Evolutionary conservation across 2,113 vertebrate species (phyloP), one percentile per base, ranked within the genome.

Genomic region (Vombatus ursinus): DNA sequence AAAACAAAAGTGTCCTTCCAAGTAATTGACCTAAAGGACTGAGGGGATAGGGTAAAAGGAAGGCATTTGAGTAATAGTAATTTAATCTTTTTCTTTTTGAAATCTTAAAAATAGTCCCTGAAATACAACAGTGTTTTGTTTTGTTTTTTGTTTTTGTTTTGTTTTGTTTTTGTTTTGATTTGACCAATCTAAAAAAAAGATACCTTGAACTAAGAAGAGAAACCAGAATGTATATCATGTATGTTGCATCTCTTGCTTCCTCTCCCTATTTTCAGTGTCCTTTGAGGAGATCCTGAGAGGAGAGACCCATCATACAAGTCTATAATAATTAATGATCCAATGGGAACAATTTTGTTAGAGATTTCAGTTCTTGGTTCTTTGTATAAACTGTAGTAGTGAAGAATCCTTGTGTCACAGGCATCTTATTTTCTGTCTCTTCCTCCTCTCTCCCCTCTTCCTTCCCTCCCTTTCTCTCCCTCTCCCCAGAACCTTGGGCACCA

Each of bases 181-280:
- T 96, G 91, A 23, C 31, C n/a, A 90, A 23, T 91, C 24, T 92
- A 89, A 68, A 97, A 92, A 23, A 22, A 6, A 84, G 16, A 84
- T 44, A 84, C n/a, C 68, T 84, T 84, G 68, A 84, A 44, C n/a
- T 84, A 44, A 84, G 16, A 23, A 84, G 68, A 84, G 22, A 44
- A 84, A 1, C 16, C 8, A 44, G 68, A 84, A 84, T 6, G 8
- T n/a, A n/a, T 77, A n/a, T 44, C 44, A 44, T 19, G 16, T 44
- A 44, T 44, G 12, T 68, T 37, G 31, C 2, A 1, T 37, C 53
- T 54, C 31, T 68, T 68, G 57, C 57, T 68, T 68, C 16, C 54
- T 90, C 37, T 93, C 3, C 37, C 16, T n/a, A 4, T 50, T 90
- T 31, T 89, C 90, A 8, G 23, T 95, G 61, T 37, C 91, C 54